phyloP scores from a whole-genome alignment of 2,797 vertebrate genomes.

The Sebastes reedi region DNA sequence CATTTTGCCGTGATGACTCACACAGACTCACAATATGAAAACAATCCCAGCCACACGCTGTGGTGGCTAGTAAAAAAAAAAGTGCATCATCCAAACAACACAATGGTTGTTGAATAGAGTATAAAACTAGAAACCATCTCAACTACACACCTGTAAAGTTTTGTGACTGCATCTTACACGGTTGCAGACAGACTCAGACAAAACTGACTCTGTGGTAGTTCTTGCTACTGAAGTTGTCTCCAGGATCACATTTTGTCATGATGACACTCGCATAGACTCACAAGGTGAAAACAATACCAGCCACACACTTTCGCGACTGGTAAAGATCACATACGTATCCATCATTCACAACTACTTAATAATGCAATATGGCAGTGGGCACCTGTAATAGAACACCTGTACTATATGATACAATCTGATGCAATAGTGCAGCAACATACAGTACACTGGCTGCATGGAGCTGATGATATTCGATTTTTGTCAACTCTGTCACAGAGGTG shows the following conservation, averaged over 20 bases:
- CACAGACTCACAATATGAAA: too few relatives aligned
- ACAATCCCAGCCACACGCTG: too few relatives aligned
- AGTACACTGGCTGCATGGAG: not conserved
- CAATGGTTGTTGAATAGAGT: not conserved
- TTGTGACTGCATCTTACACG: too few relatives aligned
- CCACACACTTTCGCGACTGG: not conserved
- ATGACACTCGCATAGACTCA: too few relatives aligned
- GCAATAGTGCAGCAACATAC: constrained; percentile 24
- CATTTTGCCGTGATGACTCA: too few relatives aligned
- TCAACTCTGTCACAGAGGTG: not conserved
- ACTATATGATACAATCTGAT: constrained; percentile 6
- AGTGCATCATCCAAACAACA: not conserved
- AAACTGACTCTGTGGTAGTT: too few relatives aligned
- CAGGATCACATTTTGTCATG: too few relatives aligned
- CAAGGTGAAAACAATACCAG: too few relatives aligned
- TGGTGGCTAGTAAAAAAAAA: not conserved
- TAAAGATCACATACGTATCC: not conserved
- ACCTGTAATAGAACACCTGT: constrained; percentile 7
- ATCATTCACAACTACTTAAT: not conserved
- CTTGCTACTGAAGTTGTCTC: too few relatives aligned
- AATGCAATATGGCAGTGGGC: not conserved
- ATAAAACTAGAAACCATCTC: not conserved
- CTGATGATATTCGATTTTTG: not conserved
- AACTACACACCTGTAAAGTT: too few relatives aligned
- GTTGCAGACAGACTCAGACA: too few relatives aligned